Conservation (phyloP, 1,140 invertebrate genomes). For the Hermetia illucens region DNA sequence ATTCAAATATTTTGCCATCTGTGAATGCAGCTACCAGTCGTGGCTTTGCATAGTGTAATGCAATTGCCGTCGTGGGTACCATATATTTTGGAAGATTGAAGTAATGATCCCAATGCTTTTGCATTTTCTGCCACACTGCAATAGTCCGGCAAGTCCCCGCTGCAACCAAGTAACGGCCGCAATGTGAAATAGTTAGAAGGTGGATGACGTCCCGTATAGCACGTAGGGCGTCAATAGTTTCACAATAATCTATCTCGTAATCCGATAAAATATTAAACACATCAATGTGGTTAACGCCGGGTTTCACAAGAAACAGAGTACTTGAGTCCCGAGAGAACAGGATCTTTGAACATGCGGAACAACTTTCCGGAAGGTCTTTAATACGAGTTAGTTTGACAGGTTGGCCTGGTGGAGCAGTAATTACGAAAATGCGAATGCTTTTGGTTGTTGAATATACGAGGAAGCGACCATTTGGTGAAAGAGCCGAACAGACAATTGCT, state of each 20-base stretch:
- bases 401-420: constrained; percentile 9
- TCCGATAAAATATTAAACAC: constrained; percentile 30
- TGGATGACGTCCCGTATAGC: constrained; percentile 9
- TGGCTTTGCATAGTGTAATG: constrained; percentile 37
- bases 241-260: constrained; percentile 26
- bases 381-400: constrained; percentile 32
- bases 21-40: constrained; percentile 51
- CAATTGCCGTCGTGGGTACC: constrained; percentile 47
- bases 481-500: constrained; percentile 45
- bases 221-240: constrained; percentile 8
- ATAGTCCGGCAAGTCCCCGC: constrained; percentile 43
- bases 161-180: constrained; percentile 43
- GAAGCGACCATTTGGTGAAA: constrained; percentile 50
- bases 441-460: constrained; percentile 59
- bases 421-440: constrained; percentile 44
- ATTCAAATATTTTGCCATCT: constrained; percentile 61
- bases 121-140: constrained; percentile 38
- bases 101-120: constrained; percentile 33
- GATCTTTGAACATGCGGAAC: constrained; percentile 30
- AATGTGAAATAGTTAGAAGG: constrained; percentile 18
- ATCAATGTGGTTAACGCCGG: constrained; percentile 14
- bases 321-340: constrained; percentile 32
- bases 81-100: constrained; percentile 47
- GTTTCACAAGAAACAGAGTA: constrained; percentile 22
- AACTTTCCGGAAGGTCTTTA: constrained; percentile 27